Base-by-base conservation (phyloP, 2,888 invertebrate genomes). In the Cephonodes hylas region DNA sequence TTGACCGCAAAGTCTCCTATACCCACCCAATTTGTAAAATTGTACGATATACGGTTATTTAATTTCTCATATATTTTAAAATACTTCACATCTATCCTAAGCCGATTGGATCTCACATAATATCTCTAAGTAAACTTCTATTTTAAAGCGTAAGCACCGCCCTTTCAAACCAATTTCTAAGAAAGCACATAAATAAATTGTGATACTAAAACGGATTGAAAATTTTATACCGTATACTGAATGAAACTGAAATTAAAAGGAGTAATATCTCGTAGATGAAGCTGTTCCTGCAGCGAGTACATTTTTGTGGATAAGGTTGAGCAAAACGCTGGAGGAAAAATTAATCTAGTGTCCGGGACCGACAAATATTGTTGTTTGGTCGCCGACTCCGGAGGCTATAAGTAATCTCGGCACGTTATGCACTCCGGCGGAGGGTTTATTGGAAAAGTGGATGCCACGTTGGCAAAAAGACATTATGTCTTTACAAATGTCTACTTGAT, bases 341-440 rank as follows among this genome's bases (percentile, higher is more conserved):
- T 87, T 88, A 89, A 89, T 89, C 86, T 87, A 81, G 83, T 85
- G 85, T 83, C 84, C 83, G 82, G 80, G 77, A 75, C 84, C 83
- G 81, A 80, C 88, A 88, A 89, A 89, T 88, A 89, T 88, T 89
- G 85, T 90, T 88, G 89, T 89, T 89, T 88, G 88, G 84, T 79
- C 77, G 75, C 73, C 70, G 70, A 75, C 78, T 80, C 80, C 80
- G 79, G 81, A 72, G 83, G 86, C 85, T 84, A 85, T 88, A 87
- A 88, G 89, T 88, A 90, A 89, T 89, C 88, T 83, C 82, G 79
- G 85, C 86, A 86, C 88, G 87, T 87, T 87, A 89, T 89, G 85
- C 87, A 85, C 86, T 86, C 80, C 73, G 79, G 73, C 80, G 84
- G 81, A 72, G 76, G 81, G 82, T 87, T 88, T 89, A 88, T 89